Evolutionary conservation across 2,888 invertebrate genomes (phyloP).

Genomic region (Portevinia maculata): DNA sequence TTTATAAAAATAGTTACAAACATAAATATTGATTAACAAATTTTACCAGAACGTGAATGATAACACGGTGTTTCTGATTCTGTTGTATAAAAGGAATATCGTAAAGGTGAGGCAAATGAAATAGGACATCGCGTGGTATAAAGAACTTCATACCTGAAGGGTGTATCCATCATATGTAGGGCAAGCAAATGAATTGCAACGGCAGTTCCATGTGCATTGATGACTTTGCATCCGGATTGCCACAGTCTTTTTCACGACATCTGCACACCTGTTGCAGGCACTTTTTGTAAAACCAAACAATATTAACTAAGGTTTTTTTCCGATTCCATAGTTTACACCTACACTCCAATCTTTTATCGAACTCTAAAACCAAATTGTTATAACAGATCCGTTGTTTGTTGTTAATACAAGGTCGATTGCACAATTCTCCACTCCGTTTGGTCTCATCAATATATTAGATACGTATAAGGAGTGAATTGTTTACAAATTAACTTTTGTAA

Average conservation of each 20-base stretch:
- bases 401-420: constrained; percentile 77
- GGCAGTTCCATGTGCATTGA: constrained; percentile 89
- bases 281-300: constrained; percentile 73
- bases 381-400: constrained; percentile 79
- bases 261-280: constrained; percentile 83
- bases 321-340: constrained; percentile 75
- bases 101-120: constrained; percentile 86
- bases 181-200: constrained; percentile 96
- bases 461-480: constrained; percentile 1
- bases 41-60: constrained; percentile 85
- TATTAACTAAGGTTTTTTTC: constrained; percentile 9
- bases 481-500: neutral
- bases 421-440: constrained; percentile 76
- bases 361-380: constrained; percentile 82
- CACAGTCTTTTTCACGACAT: constrained; percentile 81
- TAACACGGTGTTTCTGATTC: constrained; percentile 92
- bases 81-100: constrained; percentile 88
- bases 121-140: constrained; percentile 93
- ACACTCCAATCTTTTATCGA: constrained; percentile 82
- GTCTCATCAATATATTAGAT: constrained; percentile 65
- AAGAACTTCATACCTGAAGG: constrained; percentile 94
- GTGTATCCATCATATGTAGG: constrained; percentile 88
- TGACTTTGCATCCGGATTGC: constrained; percentile 87
- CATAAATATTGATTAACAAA: neutral
- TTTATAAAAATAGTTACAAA: neutral